These are phyloP conservation scores for Syngnathus typhle DNA, from an alignment of 2,113 vertebrate species.

Conservation along the genomic window DNA sequence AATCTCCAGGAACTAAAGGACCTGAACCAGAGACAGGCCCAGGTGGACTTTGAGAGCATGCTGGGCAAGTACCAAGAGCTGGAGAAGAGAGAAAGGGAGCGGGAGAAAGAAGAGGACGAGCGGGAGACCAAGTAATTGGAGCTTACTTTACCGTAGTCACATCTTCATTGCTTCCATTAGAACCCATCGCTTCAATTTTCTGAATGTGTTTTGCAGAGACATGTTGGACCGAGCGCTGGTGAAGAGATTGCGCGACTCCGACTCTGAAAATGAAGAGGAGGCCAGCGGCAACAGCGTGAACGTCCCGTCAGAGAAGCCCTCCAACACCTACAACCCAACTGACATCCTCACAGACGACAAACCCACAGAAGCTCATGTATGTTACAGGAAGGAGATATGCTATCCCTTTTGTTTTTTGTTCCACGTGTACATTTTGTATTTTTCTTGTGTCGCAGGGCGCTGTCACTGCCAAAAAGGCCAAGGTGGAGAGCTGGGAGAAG, in stretches of 20 bases:
- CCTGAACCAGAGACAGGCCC: conserved; percentile 92
- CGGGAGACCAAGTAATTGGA: conserved; percentile 78
- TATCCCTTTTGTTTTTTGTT: no score
- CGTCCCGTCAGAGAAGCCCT: rapidly evolving
- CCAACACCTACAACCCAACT: conserved; percentile 59
- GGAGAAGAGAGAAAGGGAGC: conserved; percentile 70
- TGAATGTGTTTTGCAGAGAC: conserved; percentile 62
- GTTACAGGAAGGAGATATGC: neutral
- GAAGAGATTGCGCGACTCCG: conserved; percentile 78
- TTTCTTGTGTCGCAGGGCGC: conserved; percentile 37
- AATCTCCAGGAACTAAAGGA: conserved; percentile 97
- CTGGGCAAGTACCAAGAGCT: conserved; percentile 73
- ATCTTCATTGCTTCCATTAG: no score
- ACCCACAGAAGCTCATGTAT: conserved; percentile 39
- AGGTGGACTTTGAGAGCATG: conserved; percentile 89
- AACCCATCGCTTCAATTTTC: no score
- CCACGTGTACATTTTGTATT: no score
- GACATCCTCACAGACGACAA: conserved; percentile 78
- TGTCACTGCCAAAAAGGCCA: conserved; percentile 68
- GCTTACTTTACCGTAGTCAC: neutral
- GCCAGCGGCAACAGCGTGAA: neutral
- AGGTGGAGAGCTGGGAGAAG: conserved; percentile 74
- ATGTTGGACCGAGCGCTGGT: conserved; percentile 79
- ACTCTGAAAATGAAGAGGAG: conserved; percentile 74
- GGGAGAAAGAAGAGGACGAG: conserved; percentile 84